Conservation (phyloP, 1,140 invertebrate species). For the Scylla paramamosain region DNA sequence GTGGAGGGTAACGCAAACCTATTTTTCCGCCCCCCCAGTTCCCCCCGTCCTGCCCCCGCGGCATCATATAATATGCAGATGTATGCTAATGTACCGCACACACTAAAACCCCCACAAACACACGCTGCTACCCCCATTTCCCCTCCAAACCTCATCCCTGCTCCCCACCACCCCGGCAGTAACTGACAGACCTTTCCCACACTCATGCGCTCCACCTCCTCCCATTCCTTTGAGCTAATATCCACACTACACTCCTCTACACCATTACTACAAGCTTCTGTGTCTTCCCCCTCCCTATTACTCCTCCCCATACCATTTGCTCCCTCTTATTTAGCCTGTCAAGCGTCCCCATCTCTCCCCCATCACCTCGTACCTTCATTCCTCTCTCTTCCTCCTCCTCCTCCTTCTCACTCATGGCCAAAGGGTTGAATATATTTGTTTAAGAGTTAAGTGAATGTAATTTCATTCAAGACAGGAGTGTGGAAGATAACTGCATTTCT, state of each 20-base stretch:
- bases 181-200: not conserved
- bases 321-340: not conserved
- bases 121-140: not conserved
- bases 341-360: not conserved
- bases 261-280: conserved; percentile 1
- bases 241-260: not conserved
- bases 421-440: not conserved
- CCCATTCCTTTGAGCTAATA: not conserved
- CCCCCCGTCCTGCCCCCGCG: not conserved
- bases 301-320: not conserved
- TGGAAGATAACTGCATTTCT: not conserved
- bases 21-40: not conserved
- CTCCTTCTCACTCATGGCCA: not conserved
- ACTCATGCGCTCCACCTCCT: not conserved
- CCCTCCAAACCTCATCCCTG: too few relatives aligned
- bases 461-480: not conserved
- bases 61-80: conserved; percentile 24
- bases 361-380: not conserved
- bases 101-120: not conserved
- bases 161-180: not conserved
- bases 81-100: not conserved
- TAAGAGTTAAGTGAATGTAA: conserved; percentile 22
- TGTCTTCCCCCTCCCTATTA: not conserved
- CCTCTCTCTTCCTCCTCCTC: not conserved
- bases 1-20: conserved; percentile 3